These are phyloP conservation scores for Congeria kusceri DNA, from an alignment of 2,888 invertebrate species.

Conservation along the genomic window DNA sequence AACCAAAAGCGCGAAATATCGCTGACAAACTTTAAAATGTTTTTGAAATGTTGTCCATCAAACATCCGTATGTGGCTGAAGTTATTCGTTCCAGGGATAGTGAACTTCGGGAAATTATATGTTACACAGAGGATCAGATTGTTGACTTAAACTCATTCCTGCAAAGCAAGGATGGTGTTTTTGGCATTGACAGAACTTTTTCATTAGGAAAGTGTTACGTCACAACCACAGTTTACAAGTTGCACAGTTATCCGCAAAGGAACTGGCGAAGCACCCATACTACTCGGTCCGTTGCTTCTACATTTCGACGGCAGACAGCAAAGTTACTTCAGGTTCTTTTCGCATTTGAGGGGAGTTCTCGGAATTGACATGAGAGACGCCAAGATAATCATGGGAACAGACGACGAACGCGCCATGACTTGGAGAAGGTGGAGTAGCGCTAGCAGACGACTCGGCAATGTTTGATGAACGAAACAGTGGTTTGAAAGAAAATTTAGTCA, in stretches of 20 bases:
- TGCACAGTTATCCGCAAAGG: not conserved
- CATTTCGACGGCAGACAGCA: not conserved
- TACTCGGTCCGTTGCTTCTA: not conserved
- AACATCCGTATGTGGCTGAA: not conserved
- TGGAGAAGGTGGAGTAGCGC: no score
- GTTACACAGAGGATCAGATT: constrained; percentile 24
- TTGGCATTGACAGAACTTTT: constrained; percentile 16
- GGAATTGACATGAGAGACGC: not conserved
- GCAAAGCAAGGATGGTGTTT: not conserved
- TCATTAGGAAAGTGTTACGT: constrained; percentile 16
- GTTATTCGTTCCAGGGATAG: not conserved
- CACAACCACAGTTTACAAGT: constrained; percentile 16
- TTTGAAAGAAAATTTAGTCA: no score
- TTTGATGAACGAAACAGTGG: no score
- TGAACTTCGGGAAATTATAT: not conserved
- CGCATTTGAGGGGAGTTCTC: not conserved
- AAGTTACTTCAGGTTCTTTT: not conserved
- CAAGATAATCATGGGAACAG: not conserved
- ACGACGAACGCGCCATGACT: not conserved
- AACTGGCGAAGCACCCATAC: constrained; percentile 13
- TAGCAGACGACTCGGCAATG: no score
- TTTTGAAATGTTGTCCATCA: not conserved
- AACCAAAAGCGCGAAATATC: not conserved
- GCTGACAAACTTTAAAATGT: not conserved
- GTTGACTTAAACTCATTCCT: constrained; percentile 20